Evolutionary conservation across 2,888 invertebrate species (phyloP).

Genomic region (Drosophila anomelani): DNA sequence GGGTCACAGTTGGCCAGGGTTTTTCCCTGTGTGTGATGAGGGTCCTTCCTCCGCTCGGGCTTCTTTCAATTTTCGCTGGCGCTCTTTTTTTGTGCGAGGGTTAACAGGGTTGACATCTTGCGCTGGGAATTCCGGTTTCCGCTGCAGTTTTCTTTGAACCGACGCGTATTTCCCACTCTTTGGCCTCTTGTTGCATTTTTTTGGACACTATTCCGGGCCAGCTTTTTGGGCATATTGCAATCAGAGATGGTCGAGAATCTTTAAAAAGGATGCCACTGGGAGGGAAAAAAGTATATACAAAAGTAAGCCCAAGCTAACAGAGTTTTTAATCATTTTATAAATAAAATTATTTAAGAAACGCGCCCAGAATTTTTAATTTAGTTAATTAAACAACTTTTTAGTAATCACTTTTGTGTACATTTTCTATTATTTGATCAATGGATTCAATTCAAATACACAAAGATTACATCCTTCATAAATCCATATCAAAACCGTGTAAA

Average conservation of each 20-base stretch:
- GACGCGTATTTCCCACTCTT: constrained; percentile 40
- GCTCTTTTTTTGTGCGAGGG: constrained; percentile 40
- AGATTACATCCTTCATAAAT: too few species aligned
- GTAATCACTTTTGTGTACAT: background rate
- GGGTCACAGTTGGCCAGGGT: constrained; percentile 71
- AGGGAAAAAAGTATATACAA: background rate
- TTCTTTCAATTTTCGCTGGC: constrained; percentile 37
- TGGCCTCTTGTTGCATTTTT: constrained; percentile 46
- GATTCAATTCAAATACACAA: too few species aligned
- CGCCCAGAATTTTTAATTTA: background rate
- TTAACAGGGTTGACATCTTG: constrained; percentile 74
- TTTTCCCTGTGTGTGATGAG: constrained; percentile 62
- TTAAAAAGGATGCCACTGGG: constrained; percentile 3
- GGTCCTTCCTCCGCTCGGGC: constrained; percentile 54
- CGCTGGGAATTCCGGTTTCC: constrained; percentile 77
- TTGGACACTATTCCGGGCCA: constrained; percentile 37
- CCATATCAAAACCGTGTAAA: too few species aligned
- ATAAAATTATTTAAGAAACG: rapidly evolving
- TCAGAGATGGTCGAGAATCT: constrained; percentile 22
- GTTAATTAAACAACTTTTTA: too few species aligned
- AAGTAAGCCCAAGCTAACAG: background rate
- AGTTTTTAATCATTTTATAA: background rate
- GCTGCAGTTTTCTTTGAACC: constrained; percentile 75
- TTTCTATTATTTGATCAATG: too few species aligned
- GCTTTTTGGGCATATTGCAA: constrained; percentile 57